Evolutionary conservation across 2,113 vertebrate genomes (phyloP).

Genomic region (Sinocyclocheilus anophthalmus): DNA sequence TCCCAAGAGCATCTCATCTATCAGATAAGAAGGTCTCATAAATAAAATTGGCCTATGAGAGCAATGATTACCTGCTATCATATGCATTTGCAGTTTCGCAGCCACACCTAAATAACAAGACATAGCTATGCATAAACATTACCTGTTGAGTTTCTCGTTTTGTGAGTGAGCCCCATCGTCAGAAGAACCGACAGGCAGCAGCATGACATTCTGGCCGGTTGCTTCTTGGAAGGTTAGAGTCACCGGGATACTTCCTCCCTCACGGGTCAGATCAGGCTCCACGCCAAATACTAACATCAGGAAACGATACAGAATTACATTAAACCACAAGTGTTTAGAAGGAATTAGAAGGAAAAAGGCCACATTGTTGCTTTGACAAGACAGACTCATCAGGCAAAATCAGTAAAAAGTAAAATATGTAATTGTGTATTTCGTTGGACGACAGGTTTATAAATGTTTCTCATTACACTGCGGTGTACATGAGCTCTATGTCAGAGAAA

Average conservation of each 20-base stretch:
- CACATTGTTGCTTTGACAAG: not conserved
- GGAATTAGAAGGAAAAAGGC: not conserved
- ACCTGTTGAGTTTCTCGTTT: constrained; percentile 98
- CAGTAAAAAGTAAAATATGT: not conserved
- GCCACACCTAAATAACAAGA: not conserved
- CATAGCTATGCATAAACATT: not conserved
- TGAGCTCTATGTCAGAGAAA: too few species aligned
- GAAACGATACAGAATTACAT: not conserved
- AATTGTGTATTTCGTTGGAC: not conserved
- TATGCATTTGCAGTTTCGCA: not conserved
- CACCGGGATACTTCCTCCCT: constrained; percentile 96
- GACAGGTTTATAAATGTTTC: not conserved
- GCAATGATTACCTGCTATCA: not conserved
- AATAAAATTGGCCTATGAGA: too few species aligned
- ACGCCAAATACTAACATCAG: constrained; percentile 87
- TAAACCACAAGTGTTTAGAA: not conserved
- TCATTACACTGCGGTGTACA: not conserved
- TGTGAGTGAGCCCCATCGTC: constrained; percentile 98
- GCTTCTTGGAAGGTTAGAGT: constrained; percentile 96
- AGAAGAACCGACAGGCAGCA: constrained; percentile 90
- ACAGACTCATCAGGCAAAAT: not conserved
- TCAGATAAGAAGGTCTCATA: not conserved
- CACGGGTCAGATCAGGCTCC: constrained; percentile 93
- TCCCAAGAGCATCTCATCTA: not conserved
- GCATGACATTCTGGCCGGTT: constrained; percentile 94